These are phyloP conservation scores for Cephalopterus ornatus DNA, from an alignment of 2,113 vertebrate species.

Conservation along the genomic window DNA sequence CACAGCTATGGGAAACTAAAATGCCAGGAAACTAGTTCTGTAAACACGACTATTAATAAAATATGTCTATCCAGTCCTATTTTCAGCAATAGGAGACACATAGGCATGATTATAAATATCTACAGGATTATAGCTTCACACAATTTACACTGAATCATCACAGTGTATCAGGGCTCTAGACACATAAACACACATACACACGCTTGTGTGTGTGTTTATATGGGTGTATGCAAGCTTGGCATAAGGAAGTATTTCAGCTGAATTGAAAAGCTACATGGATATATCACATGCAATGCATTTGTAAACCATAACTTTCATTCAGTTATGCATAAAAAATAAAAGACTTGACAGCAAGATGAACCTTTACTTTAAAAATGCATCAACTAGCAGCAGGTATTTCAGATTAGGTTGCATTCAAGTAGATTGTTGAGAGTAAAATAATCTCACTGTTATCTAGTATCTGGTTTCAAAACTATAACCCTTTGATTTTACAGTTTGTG, in stretches of 20 bases:
- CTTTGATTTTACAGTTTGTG: not conserved
- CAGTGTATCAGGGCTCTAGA: not conserved
- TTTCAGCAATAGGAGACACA: not conserved
- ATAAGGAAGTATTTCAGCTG: not conserved
- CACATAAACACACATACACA: not conserved
- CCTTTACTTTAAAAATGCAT: not conserved
- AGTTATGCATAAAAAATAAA: not conserved
- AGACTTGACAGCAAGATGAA: not conserved
- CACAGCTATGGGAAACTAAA: not conserved
- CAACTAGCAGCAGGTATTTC: not conserved
- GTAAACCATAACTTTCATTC: not conserved
- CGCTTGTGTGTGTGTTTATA: not conserved
- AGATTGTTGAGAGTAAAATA: not conserved
- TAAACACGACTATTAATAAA: not conserved
- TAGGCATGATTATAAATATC: not conserved
- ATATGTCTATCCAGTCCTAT: not conserved
- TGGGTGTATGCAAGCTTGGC: not conserved
- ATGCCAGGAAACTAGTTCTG: not conserved
- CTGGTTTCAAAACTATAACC: not conserved
- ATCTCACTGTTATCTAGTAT: not conserved
- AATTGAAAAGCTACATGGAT: not conserved
- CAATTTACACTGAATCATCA: not conserved
- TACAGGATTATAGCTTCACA: not conserved
- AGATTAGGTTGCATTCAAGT: not conserved
- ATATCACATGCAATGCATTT: not conserved